Conservation (phyloP, 2,113 vertebrate genomes). For the Lota lota region DNA sequence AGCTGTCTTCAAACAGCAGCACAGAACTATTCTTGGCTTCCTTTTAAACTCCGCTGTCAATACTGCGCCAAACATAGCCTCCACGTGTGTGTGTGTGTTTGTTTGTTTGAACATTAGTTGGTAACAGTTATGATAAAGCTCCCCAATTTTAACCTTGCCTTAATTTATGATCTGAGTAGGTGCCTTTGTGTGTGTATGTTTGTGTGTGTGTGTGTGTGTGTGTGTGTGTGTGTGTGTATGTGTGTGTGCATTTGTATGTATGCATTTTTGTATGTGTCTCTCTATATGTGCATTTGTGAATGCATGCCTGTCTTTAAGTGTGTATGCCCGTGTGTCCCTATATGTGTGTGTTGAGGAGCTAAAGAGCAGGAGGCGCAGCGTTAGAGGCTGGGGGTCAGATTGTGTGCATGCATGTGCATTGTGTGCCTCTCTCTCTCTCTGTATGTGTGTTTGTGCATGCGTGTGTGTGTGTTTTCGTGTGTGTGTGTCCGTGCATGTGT, state of each 20-base stretch:
- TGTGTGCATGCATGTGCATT: no score
- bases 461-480: no score
- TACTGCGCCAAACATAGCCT: conserved; percentile 24
- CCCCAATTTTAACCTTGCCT: conserved; percentile 3
- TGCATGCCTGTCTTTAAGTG: background rate
- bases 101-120: background rate
- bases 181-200: background rate
- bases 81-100: background rate
- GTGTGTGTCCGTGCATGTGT: no score
- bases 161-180: background rate
- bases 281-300: background rate
- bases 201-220: conserved; percentile 9
- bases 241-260: background rate
- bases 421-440: no score
- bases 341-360: background rate
- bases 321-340: conserved; percentile 1
- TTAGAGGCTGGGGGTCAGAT: no score
- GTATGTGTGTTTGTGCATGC: no score
- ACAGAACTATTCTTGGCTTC: conserved; percentile 64
- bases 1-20: conserved; percentile 56
- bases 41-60: conserved; percentile 13
- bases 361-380: no score
- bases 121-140: conserved; percentile 8
- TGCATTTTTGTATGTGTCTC: conserved; percentile 1
- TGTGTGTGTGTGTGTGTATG: conserved; percentile 4